Evolutionary conservation across 2,888 invertebrate species (phyloP).

Genomic region (Dugesia japonica): DNA sequence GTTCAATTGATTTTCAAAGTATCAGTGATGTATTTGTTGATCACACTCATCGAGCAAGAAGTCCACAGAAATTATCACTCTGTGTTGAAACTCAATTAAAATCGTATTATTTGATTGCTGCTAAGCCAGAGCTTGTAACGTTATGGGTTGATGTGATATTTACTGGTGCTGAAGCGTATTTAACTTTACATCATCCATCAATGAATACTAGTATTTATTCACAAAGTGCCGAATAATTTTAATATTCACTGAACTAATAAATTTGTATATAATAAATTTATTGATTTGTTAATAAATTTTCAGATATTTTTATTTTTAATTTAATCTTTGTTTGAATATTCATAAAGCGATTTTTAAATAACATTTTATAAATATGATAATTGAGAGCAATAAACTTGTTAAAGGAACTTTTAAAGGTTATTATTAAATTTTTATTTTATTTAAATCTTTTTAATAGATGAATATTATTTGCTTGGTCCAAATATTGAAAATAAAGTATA

Average conservation of each 20-base stretch:
- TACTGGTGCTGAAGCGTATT: neutral
- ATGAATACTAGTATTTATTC: neutral
- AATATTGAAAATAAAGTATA: neutral
- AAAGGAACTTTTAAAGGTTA: neutral
- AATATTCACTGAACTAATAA: neutral
- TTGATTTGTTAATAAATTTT: neutral
- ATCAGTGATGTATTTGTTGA: slow-evolving; percentile 15
- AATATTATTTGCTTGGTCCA: neutral
- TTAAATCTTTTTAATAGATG: neutral
- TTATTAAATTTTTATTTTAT: neutral
- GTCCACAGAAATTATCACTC: neutral
- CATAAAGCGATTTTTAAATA: too few relatives aligned
- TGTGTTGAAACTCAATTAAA: neutral
- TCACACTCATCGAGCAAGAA: neutral
- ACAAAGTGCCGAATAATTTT: neutral
- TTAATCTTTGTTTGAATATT: neutral
- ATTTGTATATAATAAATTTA: neutral
- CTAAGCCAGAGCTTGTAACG: neutral
- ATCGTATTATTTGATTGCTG: slow-evolving; percentile 8
- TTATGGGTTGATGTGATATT: neutral
- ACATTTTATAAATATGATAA: neutral
- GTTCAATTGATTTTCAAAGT: neutral
- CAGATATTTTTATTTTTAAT: neutral
- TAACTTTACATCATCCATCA: slow-evolving; percentile 10
- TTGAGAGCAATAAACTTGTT: neutral